phyloP scores from a whole-genome alignment of 2,797 vertebrate genomes.

The Cuculus canorus region DNA sequence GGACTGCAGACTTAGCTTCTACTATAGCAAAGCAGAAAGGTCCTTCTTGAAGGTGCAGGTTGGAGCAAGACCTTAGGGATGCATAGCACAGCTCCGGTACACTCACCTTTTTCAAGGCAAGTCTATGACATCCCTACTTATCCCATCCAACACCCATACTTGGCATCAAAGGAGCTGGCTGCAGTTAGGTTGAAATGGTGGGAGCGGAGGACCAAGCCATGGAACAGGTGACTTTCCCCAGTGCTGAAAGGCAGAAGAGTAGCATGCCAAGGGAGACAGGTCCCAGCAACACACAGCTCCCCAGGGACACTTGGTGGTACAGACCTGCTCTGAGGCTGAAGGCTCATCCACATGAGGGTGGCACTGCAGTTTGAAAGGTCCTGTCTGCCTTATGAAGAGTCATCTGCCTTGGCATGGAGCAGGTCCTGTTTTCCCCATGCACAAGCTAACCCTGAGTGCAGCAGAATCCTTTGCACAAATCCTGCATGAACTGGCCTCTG shows the following conservation, averaged over 20 bases:
- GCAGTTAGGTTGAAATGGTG: not conserved
- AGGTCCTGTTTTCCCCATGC: not conserved
- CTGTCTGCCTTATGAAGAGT: not conserved
- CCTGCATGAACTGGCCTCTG: not conserved
- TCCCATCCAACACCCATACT: not conserved
- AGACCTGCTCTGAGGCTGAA: not conserved
- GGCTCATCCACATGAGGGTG: not conserved
- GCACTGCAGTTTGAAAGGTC: not conserved
- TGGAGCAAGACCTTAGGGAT: not conserved
- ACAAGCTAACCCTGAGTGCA: not conserved
- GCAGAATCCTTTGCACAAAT: not conserved
- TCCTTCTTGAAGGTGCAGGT: not conserved
- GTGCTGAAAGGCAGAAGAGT: not conserved
- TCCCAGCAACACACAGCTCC: not conserved
- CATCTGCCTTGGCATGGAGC: not conserved
- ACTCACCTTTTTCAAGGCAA: not conserved
- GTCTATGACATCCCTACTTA: no score
- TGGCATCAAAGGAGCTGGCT: not conserved
- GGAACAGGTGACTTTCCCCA: not conserved
- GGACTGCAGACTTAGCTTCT: not conserved
- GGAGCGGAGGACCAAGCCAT: not conserved
- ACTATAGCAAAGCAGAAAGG: not conserved
- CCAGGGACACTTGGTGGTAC: not conserved
- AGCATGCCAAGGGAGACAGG: rapidly evolving
- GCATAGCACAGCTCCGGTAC: not conserved